Evolutionary conservation across 2,797 vertebrate species (phyloP).

Genomic region (Poeciliopsis infans): DNA sequence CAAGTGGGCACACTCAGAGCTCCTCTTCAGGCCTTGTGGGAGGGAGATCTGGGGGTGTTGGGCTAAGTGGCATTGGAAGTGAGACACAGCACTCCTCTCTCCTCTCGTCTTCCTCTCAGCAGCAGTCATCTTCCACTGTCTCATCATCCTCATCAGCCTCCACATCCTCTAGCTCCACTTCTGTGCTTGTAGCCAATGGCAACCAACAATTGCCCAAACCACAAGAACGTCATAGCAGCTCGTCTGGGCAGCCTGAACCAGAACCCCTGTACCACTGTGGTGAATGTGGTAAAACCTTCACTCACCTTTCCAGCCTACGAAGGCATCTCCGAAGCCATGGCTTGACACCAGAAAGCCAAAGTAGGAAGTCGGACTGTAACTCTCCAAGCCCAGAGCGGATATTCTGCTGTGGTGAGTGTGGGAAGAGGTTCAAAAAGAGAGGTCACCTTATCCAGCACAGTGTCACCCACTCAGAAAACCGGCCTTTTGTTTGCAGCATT

Average conservation of each 20-base stretch:
- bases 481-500: constrained; percentile 88
- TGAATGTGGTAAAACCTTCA: constrained; percentile 91
- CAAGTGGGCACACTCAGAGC: constrained; percentile 78
- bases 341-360: constrained; percentile 77
- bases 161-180: constrained; percentile 78
- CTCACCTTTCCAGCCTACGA: constrained; percentile 92
- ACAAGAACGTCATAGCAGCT: constrained; percentile 66
- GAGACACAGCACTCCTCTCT: constrained; percentile 78
- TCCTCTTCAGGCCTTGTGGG: constrained; percentile 79
- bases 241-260: constrained; percentile 75
- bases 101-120: constrained; percentile 77
- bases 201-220: constrained; percentile 79
- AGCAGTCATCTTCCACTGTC: constrained; percentile 78
- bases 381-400: constrained; percentile 84
- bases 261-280: constrained; percentile 90
- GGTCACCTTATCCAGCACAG: constrained; percentile 94
- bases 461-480: constrained; percentile 89
- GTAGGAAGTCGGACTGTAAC: constrained; percentile 73
- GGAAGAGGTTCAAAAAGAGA: constrained; percentile 92
- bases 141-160: constrained; percentile 81
- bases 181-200: constrained; percentile 80
- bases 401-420: constrained; percentile 91
- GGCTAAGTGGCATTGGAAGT: constrained; percentile 76
- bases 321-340: constrained; percentile 91
- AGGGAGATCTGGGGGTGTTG: constrained; percentile 73